Evolutionary conservation across 2,888 invertebrate genomes (phyloP).

Genomic region (Troides oblongomaculatus): DNA sequence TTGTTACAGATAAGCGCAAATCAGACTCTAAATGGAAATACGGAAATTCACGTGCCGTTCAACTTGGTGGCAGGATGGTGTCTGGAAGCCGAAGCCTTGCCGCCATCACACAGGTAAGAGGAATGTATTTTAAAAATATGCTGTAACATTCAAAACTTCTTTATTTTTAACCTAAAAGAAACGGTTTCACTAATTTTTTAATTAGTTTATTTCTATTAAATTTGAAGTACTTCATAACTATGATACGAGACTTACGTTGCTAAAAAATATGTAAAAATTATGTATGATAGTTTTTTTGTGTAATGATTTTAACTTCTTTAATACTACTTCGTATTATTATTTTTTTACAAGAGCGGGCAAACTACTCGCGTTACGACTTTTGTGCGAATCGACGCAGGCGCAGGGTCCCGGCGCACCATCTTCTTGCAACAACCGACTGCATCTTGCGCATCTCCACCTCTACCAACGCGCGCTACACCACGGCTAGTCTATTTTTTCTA

Average conservation of each 20-base stretch:
- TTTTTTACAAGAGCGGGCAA: conserved; percentile 82
- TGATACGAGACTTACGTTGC: no score
- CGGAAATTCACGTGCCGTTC: conserved; percentile 83
- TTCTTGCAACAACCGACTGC: conserved; percentile 74
- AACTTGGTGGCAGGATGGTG: conserved; percentile 96
- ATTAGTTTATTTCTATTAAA: no score
- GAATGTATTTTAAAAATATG: no score
- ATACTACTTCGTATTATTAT: no score
- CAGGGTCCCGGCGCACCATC: conserved; percentile 82
- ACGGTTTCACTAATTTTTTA: no score
- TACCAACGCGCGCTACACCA: conserved; percentile 93
- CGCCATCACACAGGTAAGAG: conserved; percentile 81
- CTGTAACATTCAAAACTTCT: not conserved
- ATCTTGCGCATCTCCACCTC: conserved; percentile 87
- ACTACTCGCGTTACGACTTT: conserved; percentile 90
- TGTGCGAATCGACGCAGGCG: conserved; percentile 92
- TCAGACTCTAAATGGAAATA: conserved; percentile 74
- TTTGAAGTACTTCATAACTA: no score
- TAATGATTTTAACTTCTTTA: no score
- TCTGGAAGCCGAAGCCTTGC: conserved; percentile 91
- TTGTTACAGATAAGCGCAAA: conserved; percentile 74
- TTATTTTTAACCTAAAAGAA: no score
- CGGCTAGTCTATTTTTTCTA: conserved; percentile 64
- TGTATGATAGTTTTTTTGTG: no score
- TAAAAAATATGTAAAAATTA: no score